These are phyloP conservation scores for Pyrgilauda ruficollis DNA, from an alignment of 2,113 vertebrate genomes.

Conservation along the genomic window DNA sequence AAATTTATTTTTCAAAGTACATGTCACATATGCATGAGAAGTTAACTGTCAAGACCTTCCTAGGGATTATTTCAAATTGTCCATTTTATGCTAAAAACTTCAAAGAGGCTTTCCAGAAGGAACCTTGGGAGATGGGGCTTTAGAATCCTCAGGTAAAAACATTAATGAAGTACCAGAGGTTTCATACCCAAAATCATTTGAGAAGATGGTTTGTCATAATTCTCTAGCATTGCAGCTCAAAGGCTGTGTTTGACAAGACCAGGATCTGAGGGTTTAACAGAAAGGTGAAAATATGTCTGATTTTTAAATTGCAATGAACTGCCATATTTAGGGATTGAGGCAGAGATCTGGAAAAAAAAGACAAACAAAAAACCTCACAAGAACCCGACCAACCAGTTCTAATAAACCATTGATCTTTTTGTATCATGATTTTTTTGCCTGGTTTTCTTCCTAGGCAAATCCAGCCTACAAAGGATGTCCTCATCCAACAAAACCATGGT, in stretches of 20 bases:
- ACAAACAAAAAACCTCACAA: background rate
- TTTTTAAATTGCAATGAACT: background rate
- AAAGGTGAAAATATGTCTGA: background rate
- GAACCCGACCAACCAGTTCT: background rate
- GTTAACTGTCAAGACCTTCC: background rate
- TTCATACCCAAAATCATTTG: background rate
- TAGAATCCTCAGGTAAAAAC: background rate
- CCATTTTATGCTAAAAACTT: background rate
- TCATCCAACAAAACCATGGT: background rate
- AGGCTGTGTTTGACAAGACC: background rate
- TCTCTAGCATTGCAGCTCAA: background rate
- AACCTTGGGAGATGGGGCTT: background rate
- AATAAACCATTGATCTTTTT: background rate
- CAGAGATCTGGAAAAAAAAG: too few species aligned
- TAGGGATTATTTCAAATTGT: background rate
- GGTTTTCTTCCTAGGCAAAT: background rate
- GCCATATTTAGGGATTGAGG: background rate
- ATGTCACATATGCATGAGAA: background rate
- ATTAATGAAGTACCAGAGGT: background rate
- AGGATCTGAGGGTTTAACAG: background rate
- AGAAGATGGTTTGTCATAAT: background rate
- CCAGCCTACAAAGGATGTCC: background rate
- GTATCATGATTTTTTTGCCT: background rate
- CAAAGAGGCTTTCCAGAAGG: background rate
- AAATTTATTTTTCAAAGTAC: background rate